Evolutionary conservation across 1,140 invertebrate species (phyloP), one percentile per base, ranked within the genome.

Genomic region (Helicorthomorpha holstii): DNA sequence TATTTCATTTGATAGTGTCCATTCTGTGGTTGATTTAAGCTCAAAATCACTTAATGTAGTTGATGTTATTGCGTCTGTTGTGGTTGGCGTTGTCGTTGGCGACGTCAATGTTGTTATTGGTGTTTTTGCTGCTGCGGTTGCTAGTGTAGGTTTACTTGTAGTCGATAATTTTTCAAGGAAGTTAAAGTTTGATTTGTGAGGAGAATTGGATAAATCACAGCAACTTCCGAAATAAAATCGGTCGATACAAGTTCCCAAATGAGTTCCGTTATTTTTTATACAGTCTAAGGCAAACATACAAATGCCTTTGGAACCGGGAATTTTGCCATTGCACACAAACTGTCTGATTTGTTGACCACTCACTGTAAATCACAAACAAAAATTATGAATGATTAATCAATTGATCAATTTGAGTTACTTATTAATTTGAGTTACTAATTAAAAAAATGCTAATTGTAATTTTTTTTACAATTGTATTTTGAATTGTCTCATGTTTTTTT

Each of bases 201-300:
- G n/a, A n/a, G n/a, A n/a, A n/a, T n/a, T 57, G 27, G 60, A 61
- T 16, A 71, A 50, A 26, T 64, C 53, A 67, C 89, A 93, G 61
- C 89, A 92, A 27, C 83, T 89, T 42, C 86, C 86, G 61, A 90
- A 89, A 66, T 89, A 90, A 66, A 90, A 91, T 47, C 85, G 77
- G 67, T 93, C 87, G 62, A 89, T 85, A 64, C 89, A 93, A 2
- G 85, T 89, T 48, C 86, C 87, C 54, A 92, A 69, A 61, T 91
- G 87, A 1, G 84, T 85, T 26, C 89, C 89, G 64, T 91, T 90
- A 25, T 82, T 76, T 71, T 90, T 89, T 27, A 87, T 76, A 63
- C 90, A 94, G 55, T 89, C 83, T 66, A 22, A 19, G 12, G 44
- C 44, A 46, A 46, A 46, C 44, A 46, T 46, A 46, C 44, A 46